Percentiles rank a stretch among this genome's conserved stretches.
These are phyloP conservation scores for Indri indri DNA, from an alignment of 2,113 vertebrate genomes.

Conservation along the genomic window DNA sequence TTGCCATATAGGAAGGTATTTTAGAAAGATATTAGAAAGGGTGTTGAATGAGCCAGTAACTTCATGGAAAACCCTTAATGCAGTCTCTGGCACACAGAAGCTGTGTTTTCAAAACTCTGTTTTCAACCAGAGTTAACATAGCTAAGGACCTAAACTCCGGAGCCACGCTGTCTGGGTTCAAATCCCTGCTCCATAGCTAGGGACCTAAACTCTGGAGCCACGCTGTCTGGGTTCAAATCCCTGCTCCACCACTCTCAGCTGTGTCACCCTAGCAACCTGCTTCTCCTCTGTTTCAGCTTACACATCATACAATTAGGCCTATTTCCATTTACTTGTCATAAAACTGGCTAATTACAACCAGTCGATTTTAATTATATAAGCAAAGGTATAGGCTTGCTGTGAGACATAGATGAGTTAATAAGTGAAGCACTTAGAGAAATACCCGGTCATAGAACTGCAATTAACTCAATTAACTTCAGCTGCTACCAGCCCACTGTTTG, in stretches of 20 bases:
- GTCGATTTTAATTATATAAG: neutral
- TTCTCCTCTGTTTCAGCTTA: neutral
- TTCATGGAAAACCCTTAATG: neutral
- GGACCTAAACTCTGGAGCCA: neutral
- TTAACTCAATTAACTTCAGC: neutral
- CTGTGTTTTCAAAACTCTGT: no score
- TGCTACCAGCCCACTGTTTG: neutral
- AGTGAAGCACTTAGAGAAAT: neutral
- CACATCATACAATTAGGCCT: neutral
- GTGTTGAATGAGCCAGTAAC: neutral
- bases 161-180: neutral
- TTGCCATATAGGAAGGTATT: neutral
- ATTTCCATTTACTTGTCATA: neutral
- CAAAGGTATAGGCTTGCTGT: neutral
- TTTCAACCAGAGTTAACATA: neutral
- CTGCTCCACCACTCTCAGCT: no score
- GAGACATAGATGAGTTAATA: neutral
- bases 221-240: neutral
- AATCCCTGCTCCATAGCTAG: neutral
- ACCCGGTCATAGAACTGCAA: neutral
- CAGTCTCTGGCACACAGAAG: neutral
- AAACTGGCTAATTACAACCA: neutral
- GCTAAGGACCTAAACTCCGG: neutral
- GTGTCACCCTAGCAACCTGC: neutral
- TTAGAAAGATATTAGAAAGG: neutral